Evolutionary conservation across 2,113 vertebrate genomes (phyloP).

Genomic region (Oxyruncus cristatus): DNA sequence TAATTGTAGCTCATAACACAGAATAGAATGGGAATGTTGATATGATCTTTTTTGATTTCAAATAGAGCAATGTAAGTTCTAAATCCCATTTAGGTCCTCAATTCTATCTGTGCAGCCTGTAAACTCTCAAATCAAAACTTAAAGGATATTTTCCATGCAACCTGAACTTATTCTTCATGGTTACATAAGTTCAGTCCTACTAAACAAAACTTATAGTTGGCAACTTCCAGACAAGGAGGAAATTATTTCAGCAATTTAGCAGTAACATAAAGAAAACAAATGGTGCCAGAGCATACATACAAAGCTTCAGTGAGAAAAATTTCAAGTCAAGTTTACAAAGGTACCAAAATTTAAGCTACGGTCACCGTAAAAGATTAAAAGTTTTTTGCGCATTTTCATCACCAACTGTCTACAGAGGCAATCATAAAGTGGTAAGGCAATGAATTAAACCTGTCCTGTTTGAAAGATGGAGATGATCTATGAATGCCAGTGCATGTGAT

Average conservation of each 20-base stretch:
- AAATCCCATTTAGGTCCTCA: background rate
- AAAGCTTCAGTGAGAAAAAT: background rate
- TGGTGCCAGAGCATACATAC: rapidly evolving
- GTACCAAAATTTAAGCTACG: background rate
- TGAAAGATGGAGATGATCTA: background rate
- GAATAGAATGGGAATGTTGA: background rate
- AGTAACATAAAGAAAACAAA: background rate
- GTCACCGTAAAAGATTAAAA: background rate
- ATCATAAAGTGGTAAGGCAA: background rate
- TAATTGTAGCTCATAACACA: background rate
- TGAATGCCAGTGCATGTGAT: background rate
- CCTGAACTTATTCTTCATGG: background rate
- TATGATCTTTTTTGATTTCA: background rate
- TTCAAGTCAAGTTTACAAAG: background rate
- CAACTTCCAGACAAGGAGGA: background rate
- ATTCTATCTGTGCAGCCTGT: background rate
- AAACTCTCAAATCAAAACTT: background rate
- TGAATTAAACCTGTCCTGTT: background rate
- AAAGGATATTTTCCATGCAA: background rate
- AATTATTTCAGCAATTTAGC: background rate
- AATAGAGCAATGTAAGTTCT: background rate
- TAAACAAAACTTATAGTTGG: background rate
- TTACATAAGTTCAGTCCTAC: background rate
- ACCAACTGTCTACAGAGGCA: background rate
- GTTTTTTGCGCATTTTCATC: background rate